Percentiles rank a stretch among this genome's conserved stretches.
phyloP scores from a whole-genome alignment of 2,888 invertebrate genomes.

The Tinea semifulvella region DNA sequence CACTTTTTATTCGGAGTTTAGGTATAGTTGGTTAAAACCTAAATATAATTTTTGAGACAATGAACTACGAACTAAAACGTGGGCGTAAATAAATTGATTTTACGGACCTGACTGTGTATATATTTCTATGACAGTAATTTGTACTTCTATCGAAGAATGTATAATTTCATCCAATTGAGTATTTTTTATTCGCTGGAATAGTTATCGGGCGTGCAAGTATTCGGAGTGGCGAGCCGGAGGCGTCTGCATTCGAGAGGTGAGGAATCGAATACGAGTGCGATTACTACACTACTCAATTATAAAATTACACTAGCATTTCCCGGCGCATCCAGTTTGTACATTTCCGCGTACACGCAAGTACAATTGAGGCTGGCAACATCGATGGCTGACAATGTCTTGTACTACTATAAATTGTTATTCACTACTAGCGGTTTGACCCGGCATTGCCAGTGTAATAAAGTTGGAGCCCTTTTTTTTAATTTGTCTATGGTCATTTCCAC shows the following conservation, averaged over 20 bases:
- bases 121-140: too few species aligned
- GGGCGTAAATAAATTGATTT: too few species aligned
- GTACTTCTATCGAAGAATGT: conserved; percentile 27
- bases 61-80: too few species aligned
- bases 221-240: background rate
- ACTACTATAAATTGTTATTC: background rate
- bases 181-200: conserved; percentile 27
- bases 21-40: too few species aligned
- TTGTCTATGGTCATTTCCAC: too few species aligned
- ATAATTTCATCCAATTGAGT: conserved; percentile 46
- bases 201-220: conserved; percentile 21
- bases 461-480: too few species aligned
- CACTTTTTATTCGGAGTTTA: too few species aligned
- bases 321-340: background rate
- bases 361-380: background rate
- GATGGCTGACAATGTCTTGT: background rate
- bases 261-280: too few species aligned
- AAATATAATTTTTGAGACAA: too few species aligned
- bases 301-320: conserved; percentile 9
- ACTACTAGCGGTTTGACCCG: too few species aligned
- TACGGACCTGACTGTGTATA: too few species aligned
- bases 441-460: too few species aligned
- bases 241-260: conserved; percentile 2
- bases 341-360: background rate
- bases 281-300: conserved; percentile 1